These are phyloP conservation scores for Muscina levida DNA, from an alignment of 2,888 invertebrate species.

Conservation along the genomic window DNA sequence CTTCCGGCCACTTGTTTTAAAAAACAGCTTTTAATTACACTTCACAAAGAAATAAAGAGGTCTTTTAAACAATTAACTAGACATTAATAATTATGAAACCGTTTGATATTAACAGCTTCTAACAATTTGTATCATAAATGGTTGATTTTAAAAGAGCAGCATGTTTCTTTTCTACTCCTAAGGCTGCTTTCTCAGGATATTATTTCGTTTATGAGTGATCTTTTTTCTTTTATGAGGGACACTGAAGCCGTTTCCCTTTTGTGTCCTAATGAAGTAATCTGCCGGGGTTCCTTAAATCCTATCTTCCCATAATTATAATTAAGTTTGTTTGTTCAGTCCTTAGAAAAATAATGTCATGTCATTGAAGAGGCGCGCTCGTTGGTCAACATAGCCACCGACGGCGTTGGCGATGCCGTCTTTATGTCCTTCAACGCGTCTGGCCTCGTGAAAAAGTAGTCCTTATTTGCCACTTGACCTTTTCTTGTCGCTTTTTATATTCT, in stretches of 20 bases:
- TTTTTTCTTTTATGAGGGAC: no score
- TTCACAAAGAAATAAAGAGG: slow-evolving; percentile 24
- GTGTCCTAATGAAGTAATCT: no score
- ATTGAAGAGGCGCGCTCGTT: slow-evolving; percentile 12
- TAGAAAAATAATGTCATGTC: slow-evolving; percentile 6
- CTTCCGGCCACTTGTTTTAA: no score
- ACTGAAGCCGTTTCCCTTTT: no score
- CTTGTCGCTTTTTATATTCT: background rate
- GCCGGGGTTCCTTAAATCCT: no score
- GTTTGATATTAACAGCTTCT: slow-evolving; percentile 19
- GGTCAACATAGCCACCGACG: no score
- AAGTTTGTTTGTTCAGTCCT: no score
- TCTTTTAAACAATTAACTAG: slow-evolving; percentile 49
- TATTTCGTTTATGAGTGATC: no score
- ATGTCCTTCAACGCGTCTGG: slow-evolving; percentile 31
- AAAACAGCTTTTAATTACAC: slow-evolving; percentile 25
- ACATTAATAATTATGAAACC: slow-evolving; percentile 37
- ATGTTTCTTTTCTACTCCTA: background rate
- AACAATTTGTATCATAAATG: slow-evolving; percentile 25
- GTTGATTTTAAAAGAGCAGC: background rate
- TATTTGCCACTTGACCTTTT: slow-evolving; percentile 29
- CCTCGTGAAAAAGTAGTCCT: background rate
- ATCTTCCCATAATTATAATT: no score
- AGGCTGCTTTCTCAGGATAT: no score
- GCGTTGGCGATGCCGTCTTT: slow-evolving; percentile 8